These are phyloP conservation scores for Hippoglossus stenolepis DNA, from an alignment of 2,113 vertebrate genomes.

Conservation along the genomic window DNA sequence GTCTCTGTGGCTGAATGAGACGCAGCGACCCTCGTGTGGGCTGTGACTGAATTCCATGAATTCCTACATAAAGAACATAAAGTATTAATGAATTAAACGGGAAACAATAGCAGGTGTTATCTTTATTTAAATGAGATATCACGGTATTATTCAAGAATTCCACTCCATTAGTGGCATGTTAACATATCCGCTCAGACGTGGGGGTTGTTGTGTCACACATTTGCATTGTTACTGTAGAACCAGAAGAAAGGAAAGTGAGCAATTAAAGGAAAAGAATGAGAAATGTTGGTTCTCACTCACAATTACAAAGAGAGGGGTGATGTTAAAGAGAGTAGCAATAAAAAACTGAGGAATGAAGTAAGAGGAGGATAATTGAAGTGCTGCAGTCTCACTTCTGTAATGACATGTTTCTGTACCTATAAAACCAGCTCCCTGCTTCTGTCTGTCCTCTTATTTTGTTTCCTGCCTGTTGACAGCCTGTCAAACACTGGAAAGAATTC, in stretches of 20 bases:
- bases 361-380: slow-evolving; percentile 67
- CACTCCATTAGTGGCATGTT: not conserved
- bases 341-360: slow-evolving; percentile 58
- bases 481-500: slow-evolving; percentile 11
- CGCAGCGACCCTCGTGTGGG: slow-evolving; percentile 30
- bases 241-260: slow-evolving; percentile 33
- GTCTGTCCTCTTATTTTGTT: slow-evolving; percentile 40
- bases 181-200: not conserved
- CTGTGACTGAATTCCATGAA: slow-evolving; percentile 58
- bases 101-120: slow-evolving; percentile 13
- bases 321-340: slow-evolving; percentile 45
- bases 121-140: not conserved
- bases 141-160: not conserved
- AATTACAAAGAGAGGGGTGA: slow-evolving; percentile 9
- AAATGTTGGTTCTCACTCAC: slow-evolving; percentile 14
- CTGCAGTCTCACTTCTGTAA: slow-evolving; percentile 61
- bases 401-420: slow-evolving; percentile 66
- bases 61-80: slow-evolving; percentile 48
- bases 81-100: not conserved
- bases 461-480: slow-evolving; percentile 12
- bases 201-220: not conserved
- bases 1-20: slow-evolving; percentile 60
- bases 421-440: slow-evolving; percentile 50
- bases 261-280: slow-evolving; percentile 8
- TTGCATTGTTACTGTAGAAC: not conserved